Base-by-base conservation (phyloP, 2,113 vertebrate species). In the Apus apus region DNA sequence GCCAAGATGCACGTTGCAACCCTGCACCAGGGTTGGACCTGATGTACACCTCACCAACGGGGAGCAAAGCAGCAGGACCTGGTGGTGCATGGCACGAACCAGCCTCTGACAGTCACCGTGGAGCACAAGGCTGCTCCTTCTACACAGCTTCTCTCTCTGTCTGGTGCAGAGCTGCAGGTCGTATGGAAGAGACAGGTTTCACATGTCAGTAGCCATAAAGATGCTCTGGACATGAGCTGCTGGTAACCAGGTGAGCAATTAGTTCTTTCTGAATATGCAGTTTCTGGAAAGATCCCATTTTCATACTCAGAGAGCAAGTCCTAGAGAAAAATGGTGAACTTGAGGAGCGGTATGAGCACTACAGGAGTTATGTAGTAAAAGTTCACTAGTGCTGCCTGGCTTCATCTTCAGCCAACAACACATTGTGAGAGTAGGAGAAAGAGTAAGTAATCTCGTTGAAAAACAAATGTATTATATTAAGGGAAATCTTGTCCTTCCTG, bases 51-150 rank as follows among this genome's bases (percentile, higher is more conserved):
- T 6, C 20, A 48, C 26, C 79, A 30, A 3, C 0, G 9, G 23
- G 21, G n/a, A 66, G 15, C 17, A 87, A 70, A 65, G 51, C 57
- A 54, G n/a, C n/a, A 46, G 27, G 12, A 75, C 18, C 15, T 18
- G n/a, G 22, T 38, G 40, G 22, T 38, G 40, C 14, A 51, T 0
- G 0, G 0, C 60, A 22, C 22, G 19, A 34, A 57, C 0, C 17
- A 78, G 6, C 9, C 48, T 56, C 57, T 4, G 9, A 15, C 53
- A 45, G 17, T 0, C 13, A 21, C 10, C 3, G 1, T 3, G 30
- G 57, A 67, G 10, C 27, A 19, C 15, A 3, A 3, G 1, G 1
- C 5, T 22, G 10, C 3, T 46, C 15, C 10, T 66, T 30, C 38
- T 13, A 27, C 8, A 16, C 4, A 9, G 6, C 6, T 64, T 36